These are phyloP conservation scores for Dicentrarchus labrax DNA, from an alignment of 2,113 vertebrate genomes.

Conservation along the genomic window DNA sequence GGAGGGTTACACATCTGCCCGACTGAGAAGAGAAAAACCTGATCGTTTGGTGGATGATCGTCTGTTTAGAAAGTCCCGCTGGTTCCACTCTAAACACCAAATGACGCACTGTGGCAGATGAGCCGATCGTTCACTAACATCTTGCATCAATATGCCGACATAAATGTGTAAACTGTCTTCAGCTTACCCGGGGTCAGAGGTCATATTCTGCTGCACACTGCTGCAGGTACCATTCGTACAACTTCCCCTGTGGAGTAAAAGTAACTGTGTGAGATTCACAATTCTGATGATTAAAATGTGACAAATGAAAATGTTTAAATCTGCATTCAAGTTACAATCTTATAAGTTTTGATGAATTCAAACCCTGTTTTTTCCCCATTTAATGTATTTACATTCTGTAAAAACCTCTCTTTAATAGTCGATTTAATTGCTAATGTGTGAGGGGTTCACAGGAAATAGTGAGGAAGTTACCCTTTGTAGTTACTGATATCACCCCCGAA, in stretches of 20 bases:
- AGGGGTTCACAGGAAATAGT: background rate
- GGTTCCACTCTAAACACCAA: background rate
- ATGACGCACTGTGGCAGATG: background rate
- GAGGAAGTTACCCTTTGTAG: too few species aligned
- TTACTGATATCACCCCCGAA: too few species aligned
- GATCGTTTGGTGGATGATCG: conserved; percentile 12
- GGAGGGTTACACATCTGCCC: background rate
- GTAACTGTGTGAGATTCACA: conserved; percentile 4
- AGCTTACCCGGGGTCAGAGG: conserved; percentile 68
- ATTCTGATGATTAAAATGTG: conserved; percentile 5
- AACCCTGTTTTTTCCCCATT: background rate
- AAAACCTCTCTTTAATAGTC: background rate
- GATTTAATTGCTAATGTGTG: background rate
- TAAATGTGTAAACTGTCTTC: background rate
- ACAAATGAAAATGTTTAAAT: conserved; percentile 1
- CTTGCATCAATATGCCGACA: background rate
- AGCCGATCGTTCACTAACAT: background rate
- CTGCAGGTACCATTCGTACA: conserved; percentile 86
- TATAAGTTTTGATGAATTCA: background rate
- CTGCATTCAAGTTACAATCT: background rate
- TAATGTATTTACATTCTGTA: background rate
- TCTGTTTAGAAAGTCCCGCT: background rate
- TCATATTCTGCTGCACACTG: conserved; percentile 86
- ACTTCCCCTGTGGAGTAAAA: conserved; percentile 72
- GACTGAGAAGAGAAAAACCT: conserved; percentile 17